These are phyloP conservation scores for Macrobrachium rosenbergii DNA, from an alignment of 1,140 invertebrate genomes.

Conservation along the genomic window DNA sequence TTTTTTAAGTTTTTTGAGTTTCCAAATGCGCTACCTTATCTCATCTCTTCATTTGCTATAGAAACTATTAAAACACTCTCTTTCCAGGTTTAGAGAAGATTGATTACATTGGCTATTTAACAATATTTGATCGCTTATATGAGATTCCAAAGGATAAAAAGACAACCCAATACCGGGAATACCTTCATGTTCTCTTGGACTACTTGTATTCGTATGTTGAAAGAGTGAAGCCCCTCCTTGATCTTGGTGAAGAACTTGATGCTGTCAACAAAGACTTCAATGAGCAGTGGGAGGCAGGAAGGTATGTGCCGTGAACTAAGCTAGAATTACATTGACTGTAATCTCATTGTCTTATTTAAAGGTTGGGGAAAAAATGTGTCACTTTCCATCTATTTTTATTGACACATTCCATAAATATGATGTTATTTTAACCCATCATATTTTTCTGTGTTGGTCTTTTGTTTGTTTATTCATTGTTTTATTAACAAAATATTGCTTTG, in stretches of 20 bases:
- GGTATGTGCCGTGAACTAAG: conserved; percentile 80
- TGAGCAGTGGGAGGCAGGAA: conserved; percentile 88
- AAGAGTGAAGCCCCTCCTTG: conserved; percentile 91
- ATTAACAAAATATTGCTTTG: no score
- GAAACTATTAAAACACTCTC: background rate
- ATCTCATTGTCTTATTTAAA: background rate
- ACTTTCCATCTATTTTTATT: no score
- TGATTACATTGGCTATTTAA: conserved; percentile 96
- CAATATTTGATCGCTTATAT: conserved; percentile 95
- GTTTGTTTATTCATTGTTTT: no score
- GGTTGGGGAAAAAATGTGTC: no score
- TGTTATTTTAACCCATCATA: no score
- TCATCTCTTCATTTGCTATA: background rate
- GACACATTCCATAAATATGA: no score
- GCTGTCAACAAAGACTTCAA: conserved; percentile 87
- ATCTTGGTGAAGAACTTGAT: conserved; percentile 85
- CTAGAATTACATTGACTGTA: conserved; percentile 74
- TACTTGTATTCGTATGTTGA: conserved; percentile 90
- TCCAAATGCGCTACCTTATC: background rate
- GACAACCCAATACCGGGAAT: conserved; percentile 92
- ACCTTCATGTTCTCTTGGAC: conserved; percentile 86
- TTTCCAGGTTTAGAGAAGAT: conserved; percentile 80
- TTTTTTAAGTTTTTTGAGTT: background rate
- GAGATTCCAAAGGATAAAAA: conserved; percentile 96
- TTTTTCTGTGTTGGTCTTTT: no score